Evolutionary conservation across 2,797 vertebrate genomes (phyloP).

Genomic region (Liparis tanakae): DNA sequence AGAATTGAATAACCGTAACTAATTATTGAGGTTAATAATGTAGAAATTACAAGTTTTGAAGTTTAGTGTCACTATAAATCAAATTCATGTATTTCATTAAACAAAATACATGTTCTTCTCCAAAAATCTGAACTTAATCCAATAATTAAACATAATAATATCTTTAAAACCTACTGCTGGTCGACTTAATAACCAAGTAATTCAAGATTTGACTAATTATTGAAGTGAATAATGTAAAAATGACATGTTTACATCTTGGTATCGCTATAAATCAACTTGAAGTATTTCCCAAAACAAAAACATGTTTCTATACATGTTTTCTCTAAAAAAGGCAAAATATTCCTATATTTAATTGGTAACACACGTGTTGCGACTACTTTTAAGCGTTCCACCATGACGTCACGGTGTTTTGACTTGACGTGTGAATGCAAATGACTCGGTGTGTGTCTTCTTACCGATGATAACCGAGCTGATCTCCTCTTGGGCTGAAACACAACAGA

Average conservation of each 20-base stretch:
- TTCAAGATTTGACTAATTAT: background rate
- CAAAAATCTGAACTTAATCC: background rate
- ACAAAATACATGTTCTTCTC: background rate
- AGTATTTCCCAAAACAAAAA: background rate
- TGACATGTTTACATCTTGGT: background rate
- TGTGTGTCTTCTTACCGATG: constrained; percentile 84
- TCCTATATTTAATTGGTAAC: background rate
- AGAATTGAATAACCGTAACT: background rate
- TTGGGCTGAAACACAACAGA: constrained; percentile 85
- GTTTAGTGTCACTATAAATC: background rate
- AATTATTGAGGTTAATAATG: background rate
- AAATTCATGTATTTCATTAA: background rate
- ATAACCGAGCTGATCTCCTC: constrained; percentile 94
- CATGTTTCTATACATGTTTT: background rate
- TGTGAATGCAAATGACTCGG: background rate
- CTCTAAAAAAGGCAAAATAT: background rate
- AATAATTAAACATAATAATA: too few relatives aligned
- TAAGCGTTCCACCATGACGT: background rate
- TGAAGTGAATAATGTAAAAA: background rate
- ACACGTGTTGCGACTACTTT: background rate
- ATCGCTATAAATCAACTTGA: background rate
- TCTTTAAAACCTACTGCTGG: background rate
- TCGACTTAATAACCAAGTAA: background rate
- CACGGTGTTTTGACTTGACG: background rate
- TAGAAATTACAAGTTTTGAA: background rate